Evolutionary conservation across 2,888 invertebrate species (phyloP).

Genomic region (Clivina fossor): DNA sequence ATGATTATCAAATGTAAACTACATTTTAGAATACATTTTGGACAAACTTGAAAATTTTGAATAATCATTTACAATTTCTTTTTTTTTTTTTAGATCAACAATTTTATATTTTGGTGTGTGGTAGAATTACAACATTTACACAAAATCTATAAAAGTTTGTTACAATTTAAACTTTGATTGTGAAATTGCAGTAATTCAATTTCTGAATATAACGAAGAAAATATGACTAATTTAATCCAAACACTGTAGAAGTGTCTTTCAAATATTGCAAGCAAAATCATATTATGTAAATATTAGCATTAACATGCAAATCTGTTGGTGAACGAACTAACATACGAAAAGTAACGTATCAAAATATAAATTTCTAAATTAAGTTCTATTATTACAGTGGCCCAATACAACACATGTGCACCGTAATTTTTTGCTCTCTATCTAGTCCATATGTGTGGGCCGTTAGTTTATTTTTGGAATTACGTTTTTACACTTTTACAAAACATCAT

Average conservation of each 20-base stretch:
- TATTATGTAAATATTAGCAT: not conserved
- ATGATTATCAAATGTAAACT: too few relatives aligned
- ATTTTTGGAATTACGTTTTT: slow-evolving; percentile 31
- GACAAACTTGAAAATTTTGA: too few relatives aligned
- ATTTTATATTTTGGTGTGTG: too few relatives aligned
- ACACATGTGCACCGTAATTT: slow-evolving; percentile 16
- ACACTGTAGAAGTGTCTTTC: not conserved
- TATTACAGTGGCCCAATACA: slow-evolving; percentile 23
- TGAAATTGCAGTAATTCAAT: too few relatives aligned
- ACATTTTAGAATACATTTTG: too few relatives aligned
- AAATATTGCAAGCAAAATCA: not conserved
- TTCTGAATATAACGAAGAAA: too few relatives aligned
- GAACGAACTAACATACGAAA: not conserved
- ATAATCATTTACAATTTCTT: too few relatives aligned
- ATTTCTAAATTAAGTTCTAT: slow-evolving; percentile 18
- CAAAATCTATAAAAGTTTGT: too few relatives aligned
- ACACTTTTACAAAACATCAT: slow-evolving; percentile 20
- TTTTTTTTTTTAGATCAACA: too few relatives aligned
- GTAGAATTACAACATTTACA: too few relatives aligned
- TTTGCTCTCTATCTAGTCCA: slow-evolving; percentile 25
- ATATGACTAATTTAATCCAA: not conserved
- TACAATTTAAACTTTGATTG: too few relatives aligned
- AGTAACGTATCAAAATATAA: not conserved
- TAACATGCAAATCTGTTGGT: not conserved
- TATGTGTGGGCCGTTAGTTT: slow-evolving; percentile 30